Conservation (phyloP, 1,140 invertebrate genomes). For the Piezodorus guildinii region DNA sequence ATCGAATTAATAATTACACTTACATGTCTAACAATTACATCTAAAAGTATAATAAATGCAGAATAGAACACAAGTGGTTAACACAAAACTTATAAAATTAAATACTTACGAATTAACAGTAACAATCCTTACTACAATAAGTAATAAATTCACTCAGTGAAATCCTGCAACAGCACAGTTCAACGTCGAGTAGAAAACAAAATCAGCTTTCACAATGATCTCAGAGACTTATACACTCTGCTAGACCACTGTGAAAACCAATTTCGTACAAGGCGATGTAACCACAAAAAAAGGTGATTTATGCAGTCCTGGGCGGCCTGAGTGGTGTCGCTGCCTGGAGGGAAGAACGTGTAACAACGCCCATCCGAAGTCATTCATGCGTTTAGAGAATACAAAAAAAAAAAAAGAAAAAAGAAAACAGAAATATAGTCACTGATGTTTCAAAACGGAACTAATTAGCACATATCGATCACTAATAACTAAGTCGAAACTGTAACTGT, state of each 20-base stretch:
- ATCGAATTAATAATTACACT: too few relatives aligned
- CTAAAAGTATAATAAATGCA: too few relatives aligned
- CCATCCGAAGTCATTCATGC: slow-evolving; percentile 7
- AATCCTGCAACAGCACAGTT: too few relatives aligned
- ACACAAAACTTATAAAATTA: too few relatives aligned
- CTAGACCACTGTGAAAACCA: slow-evolving; percentile 26
- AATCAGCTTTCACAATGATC: slow-evolving; percentile 27
- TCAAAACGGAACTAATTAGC: background rate
- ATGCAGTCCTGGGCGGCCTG: background rate
- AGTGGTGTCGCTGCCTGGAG: slow-evolving; percentile 3
- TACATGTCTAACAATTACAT: too few relatives aligned
- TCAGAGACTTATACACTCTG: slow-evolving; percentile 23
- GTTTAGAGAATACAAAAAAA: background rate
- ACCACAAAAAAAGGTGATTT: background rate
- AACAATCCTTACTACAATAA: too few relatives aligned
- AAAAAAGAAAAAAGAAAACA: too few relatives aligned
- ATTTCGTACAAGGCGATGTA: slow-evolving; percentile 13
- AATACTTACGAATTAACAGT: too few relatives aligned
- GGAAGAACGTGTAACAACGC: slow-evolving; percentile 7
- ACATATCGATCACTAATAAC: too few relatives aligned
- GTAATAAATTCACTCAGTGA: too few relatives aligned
- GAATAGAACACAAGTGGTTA: too few relatives aligned
- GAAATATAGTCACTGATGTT: background rate
- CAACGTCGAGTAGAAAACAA: slow-evolving; percentile 12
- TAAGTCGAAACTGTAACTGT: too few relatives aligned